These are phyloP conservation scores for Latrodectus elegans DNA, from an alignment of 2,888 invertebrate genomes.

Conservation along the genomic window DNA sequence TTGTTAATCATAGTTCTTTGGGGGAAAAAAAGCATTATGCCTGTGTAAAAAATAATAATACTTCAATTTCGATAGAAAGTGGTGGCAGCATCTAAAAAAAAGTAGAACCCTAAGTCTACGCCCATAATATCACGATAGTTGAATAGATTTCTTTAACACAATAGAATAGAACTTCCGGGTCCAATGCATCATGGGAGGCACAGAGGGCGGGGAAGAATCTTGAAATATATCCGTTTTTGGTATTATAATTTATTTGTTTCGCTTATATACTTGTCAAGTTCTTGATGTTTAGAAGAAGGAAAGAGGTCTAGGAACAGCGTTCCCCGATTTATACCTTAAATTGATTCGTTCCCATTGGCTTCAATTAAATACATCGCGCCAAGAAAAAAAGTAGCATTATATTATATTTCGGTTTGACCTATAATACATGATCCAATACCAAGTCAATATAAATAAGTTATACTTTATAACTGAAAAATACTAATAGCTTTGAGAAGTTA, in stretches of 20 bases:
- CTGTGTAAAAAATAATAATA: conserved; percentile 27
- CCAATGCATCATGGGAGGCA: neutral
- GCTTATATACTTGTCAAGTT: neutral
- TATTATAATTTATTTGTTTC: neutral
- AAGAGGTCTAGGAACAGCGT: neutral
- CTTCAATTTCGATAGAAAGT: conserved; percentile 2
- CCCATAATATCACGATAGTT: conserved; percentile 36
- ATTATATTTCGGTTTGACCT: too few relatives aligned
- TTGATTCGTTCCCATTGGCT: neutral
- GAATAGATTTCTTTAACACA: conserved; percentile 23
- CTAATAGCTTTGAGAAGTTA: too few relatives aligned
- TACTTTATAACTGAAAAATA: too few relatives aligned
- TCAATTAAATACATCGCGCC: neutral
- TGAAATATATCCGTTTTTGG: neutral
- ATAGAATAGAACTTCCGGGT: conserved; percentile 26
- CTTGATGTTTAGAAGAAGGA: neutral
- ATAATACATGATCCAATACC: too few relatives aligned
- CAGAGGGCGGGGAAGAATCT: neutral
- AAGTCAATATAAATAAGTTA: too few relatives aligned
- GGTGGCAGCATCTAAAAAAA: conserved; percentile 11
- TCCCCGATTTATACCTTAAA: neutral
- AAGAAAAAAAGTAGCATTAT: too few relatives aligned
- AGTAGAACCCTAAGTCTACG: neutral
- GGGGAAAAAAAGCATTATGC: neutral
- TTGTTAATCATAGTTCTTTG: conserved; percentile 15